A percentile compares a stretch with the other conserved stretches of the same genome.
Conservation (phyloP, 2,888 invertebrate species). For the Hipparchia sbordonii region DNA sequence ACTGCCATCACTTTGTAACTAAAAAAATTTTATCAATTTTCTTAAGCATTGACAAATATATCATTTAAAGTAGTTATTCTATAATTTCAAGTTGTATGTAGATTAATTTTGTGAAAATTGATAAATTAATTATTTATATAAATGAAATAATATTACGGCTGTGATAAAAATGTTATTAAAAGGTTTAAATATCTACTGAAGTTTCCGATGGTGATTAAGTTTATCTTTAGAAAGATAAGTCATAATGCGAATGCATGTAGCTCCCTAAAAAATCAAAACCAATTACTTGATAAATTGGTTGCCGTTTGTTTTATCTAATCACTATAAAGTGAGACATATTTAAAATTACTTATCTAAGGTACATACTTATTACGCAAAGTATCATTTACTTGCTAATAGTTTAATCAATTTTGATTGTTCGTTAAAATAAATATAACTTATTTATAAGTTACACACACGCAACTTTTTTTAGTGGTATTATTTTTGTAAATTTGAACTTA, state of each 20-base stretch:
- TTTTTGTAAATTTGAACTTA: no score
- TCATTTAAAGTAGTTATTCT: neutral
- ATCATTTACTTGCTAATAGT: neutral
- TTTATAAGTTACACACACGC: no score
- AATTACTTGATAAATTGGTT: slow-evolving; percentile 25
- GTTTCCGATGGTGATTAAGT: slow-evolving; percentile 1
- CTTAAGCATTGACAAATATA: neutral
- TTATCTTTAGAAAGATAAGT: slow-evolving; percentile 8
- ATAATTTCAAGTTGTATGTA: neutral
- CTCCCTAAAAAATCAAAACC: slow-evolving; percentile 21
- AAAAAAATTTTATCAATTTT: neutral
- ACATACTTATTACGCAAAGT: neutral
- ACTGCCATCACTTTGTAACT: no score
- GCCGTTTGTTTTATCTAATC: slow-evolving; percentile 19
- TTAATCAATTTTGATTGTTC: neutral
- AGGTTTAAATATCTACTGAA: neutral
- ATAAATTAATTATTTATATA: neutral
- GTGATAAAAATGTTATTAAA: neutral
- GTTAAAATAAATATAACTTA: no score
- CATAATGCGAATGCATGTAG: slow-evolving; percentile 16
- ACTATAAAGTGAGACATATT: neutral
- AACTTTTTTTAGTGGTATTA: no score
- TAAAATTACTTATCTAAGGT: neutral
- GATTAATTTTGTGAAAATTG: neutral
- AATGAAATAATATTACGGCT: neutral